These are phyloP conservation scores for Lepisosteus oculatus DNA, from an alignment of 2,113 vertebrate species.

Conservation along the genomic window DNA sequence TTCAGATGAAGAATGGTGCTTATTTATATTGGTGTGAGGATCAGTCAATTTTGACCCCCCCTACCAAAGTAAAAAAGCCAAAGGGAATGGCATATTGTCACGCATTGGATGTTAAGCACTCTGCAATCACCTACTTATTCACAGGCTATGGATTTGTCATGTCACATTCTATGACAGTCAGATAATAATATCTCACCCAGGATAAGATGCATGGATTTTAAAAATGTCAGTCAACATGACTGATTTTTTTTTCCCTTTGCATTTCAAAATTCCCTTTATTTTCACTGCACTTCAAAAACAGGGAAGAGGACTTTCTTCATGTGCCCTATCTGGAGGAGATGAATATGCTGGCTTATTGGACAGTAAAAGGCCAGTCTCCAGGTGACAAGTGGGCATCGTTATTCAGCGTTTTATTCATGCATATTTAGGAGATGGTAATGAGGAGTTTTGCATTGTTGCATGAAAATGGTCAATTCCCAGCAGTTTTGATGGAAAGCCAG, in stretches of 20 bases:
- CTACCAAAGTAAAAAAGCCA: conserved; percentile 50
- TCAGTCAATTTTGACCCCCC: conserved; percentile 29
- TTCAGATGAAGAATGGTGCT: conserved; percentile 40
- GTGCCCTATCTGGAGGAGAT: conserved; percentile 79
- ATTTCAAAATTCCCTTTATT: conserved; percentile 85
- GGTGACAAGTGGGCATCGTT: conserved; percentile 85
- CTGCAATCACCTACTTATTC: conserved; percentile 68
- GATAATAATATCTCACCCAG: conserved; percentile 85
- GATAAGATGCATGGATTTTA: conserved; percentile 90
- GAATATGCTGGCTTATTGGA: conserved; percentile 95
- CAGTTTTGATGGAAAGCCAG: conserved; percentile 75
- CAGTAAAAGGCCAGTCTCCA: conserved; percentile 91
- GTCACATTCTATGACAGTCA: conserved; percentile 87
- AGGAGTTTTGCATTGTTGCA: conserved; percentile 97
- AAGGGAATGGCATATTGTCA: conserved; percentile 66
- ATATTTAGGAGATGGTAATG: conserved; percentile 99
- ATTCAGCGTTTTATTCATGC: conserved; percentile 93
- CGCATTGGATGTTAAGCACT: conserved; percentile 71
- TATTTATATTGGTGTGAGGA: conserved; percentile 58
- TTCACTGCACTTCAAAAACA: conserved; percentile 64
- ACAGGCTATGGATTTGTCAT: conserved; percentile 75
- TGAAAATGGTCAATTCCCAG: conserved; percentile 87
- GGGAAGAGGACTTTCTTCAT: conserved; percentile 72
- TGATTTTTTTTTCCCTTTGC: conserved; percentile 78
- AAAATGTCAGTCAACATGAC: conserved; percentile 92